Base-by-base conservation (phyloP, 2,888 invertebrate genomes). In the Bombylius discolor region DNA sequence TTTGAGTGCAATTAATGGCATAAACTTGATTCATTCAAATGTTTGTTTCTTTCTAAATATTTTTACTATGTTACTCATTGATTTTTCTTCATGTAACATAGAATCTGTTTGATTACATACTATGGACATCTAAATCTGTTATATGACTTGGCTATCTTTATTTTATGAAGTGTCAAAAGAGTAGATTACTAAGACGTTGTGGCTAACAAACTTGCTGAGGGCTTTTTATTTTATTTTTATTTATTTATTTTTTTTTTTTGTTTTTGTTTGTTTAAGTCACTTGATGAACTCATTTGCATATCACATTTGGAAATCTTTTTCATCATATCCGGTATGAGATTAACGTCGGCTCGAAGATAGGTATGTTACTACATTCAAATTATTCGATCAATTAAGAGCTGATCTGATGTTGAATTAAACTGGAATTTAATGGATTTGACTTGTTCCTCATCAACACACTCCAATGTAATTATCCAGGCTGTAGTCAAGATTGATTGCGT, bases 241-340 rank as follows among this genome's bases (percentile, higher is more conserved):
- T 8, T 42, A 42, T 42, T 11, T 42, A 42, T 42, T 42, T 42
- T 1, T 42, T 11, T 39, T 7, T 42, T 5, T 42, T 42, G 6
- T 11, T 42, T 42, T 42, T 11, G 6, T 39, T 42, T 11, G 8
- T 23, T 42, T 42, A 5, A 42, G 11, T 5, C 39, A 42, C 49
- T 42, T 54, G 54, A 49, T 46, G 45, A 54, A 49, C 49, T 54
- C 54, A 54, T 54, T 54, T 54, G 54, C 54, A 54, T 54, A 54
- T 54, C 49, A 45, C 42, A 44, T 49, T 44, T 42, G 14, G 42
- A 54, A 54, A 54, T 54, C 54, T 54, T 50, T 54, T 54, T 54
- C 54, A 54, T 54, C 54, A 49, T 42, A 42, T 49, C 54, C 54
- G 54, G 49, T 47, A 42, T 49, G 44, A 49, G 49, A 54, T 54